Evolutionary conservation across 2,888 invertebrate genomes (phyloP).

Genomic region (Argynnis bischoffii): DNA sequence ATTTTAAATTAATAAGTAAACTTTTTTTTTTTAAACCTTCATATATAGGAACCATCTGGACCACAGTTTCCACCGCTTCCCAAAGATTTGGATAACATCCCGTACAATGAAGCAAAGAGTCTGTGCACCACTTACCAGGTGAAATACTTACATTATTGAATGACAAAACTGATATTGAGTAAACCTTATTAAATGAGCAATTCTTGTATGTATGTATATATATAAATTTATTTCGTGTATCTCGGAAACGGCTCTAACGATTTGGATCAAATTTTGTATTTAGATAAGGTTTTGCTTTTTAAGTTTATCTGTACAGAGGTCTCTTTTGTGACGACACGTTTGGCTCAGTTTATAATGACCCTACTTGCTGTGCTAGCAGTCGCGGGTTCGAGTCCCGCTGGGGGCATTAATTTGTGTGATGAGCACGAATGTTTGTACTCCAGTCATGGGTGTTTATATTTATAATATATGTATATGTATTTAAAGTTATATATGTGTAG

Average conservation of each 20-base stretch:
- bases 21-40: neutral
- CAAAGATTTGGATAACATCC: conserved; percentile 49
- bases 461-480: no score
- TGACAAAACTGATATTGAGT: no score
- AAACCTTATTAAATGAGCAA: neutral
- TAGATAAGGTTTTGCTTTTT: no score
- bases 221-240: neutral
- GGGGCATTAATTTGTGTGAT: no score
- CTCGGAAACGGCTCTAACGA: no score
- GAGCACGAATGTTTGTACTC: no score
- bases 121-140: conserved; percentile 88
- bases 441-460: no score
- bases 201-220: neutral
- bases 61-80: conserved; percentile 43
- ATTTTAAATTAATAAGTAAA: neutral
- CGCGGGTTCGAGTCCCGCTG: no score
- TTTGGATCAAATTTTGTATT: no score
- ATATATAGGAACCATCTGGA: conserved; percentile 47
- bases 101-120: conserved; percentile 88
- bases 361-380: no score
- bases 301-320: no score
- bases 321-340: neutral
- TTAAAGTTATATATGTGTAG: no score
- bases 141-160: conserved; percentile 33
- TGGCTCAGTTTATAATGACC: neutral